Base-by-base conservation (phyloP, 2,888 invertebrate genomes). In the Nomada goodeniana region DNA sequence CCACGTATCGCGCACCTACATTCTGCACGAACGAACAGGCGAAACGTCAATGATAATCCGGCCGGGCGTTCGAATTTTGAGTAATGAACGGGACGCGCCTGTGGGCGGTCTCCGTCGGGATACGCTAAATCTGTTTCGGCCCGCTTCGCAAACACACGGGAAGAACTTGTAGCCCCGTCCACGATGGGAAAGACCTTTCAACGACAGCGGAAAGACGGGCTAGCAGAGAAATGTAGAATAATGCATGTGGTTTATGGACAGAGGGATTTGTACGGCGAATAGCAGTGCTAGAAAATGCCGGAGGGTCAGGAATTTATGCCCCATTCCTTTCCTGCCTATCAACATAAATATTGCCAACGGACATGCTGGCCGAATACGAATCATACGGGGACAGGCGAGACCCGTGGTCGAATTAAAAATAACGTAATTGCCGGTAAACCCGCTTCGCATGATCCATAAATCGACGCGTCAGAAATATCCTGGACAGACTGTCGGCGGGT, bases 41-140 rank as follows among this genome's bases (percentile, higher is more conserved):
- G 47, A 61, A 74, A 84, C 64, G 84, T 87, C 87, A 84, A 78
- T 81, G 85, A 86, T 86, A 85, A 83, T 82, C 74, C 81, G 53
- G 63, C 76, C 44, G 64, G 55, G 42, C 63, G 65, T 77, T 73
- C 81, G 74, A 71, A 77, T 73, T 76, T 77, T 61, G 70, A 75
- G 63, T 75, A 71, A 80, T 76, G 74, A 77, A 80, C 64, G 63
- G 26, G 26, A 15, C 23, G 20, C 57, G 59, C 74, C 83, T 23
- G 23, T 23, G 23, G 23, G 23, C 23, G n/a, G 59, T 67, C 52
- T 69, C 60, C 26, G 2, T 13, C 13, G 3, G 15, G 42, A 20
- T 13, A 44, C 9, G 9, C 36, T 5, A 52, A 75, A 44, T 69
- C 60, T 52, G 47, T 23, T 18, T 23, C n/a, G 47, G n/a, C 11